Conservation (phyloP, 2,113 vertebrate species). For the Alosa alosa region DNA sequence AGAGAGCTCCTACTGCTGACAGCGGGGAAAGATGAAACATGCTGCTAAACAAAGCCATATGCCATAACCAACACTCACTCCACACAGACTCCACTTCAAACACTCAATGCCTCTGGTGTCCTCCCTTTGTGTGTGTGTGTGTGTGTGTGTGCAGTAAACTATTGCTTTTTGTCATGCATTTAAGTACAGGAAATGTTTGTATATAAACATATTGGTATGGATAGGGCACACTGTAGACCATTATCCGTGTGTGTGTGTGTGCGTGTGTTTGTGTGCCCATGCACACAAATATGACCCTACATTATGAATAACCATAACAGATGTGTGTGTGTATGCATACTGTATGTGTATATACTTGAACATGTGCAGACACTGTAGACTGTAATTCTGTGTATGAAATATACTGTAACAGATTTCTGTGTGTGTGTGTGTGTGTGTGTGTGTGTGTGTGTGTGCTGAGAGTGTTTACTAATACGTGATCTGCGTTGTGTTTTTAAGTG, state of each 20-base stretch:
- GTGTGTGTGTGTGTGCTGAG: neutral
- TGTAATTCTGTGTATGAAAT: neutral
- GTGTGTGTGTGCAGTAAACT: neutral
- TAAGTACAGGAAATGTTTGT: neutral
- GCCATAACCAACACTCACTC: constrained; percentile 30
- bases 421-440: neutral
- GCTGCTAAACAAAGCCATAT: constrained; percentile 59
- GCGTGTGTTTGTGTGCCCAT: neutral
- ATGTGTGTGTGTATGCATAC: no score
- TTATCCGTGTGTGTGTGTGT: neutral
- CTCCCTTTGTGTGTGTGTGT: neutral
- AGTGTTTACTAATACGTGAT: neutral
- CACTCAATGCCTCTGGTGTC: neutral
- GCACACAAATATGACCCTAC: no score
- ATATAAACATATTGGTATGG: neutral
- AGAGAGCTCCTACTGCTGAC: constrained; percentile 38
- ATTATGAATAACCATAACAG: neutral
- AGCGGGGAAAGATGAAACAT: constrained; percentile 50
- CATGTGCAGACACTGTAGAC: neutral
- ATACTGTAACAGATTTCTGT: neutral
- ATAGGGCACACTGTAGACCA: no score
- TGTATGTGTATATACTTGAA: neutral
- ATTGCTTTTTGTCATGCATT: neutral
- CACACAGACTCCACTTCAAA: constrained; percentile 50
- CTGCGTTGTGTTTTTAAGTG: neutral